Conservation (phyloP, 2,888 invertebrate species). For the Erynnis tages region DNA sequence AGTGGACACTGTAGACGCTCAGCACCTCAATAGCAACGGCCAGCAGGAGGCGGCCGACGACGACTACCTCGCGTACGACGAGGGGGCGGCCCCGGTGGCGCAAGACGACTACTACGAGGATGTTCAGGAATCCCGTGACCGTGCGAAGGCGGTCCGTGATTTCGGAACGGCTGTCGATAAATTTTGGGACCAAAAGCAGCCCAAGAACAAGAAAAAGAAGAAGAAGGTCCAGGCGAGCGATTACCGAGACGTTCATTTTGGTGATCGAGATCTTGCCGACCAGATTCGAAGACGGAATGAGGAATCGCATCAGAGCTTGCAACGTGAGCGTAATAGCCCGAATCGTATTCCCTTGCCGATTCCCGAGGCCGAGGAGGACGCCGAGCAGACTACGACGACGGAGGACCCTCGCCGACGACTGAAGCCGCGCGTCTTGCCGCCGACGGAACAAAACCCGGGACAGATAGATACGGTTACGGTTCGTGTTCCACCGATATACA, state of each 20-base stretch:
- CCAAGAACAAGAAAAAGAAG: conserved; percentile 37
- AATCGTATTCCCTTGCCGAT: conserved; percentile 47
- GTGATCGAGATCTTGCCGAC: conserved; percentile 57
- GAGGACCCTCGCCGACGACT: conserved; percentile 65
- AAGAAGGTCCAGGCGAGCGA: conserved; percentile 47
- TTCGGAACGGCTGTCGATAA: conserved; percentile 65
- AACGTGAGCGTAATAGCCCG: conserved; percentile 45
- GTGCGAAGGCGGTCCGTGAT: conserved; percentile 56
- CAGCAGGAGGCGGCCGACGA: conserved; percentile 48
- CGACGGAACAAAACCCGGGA: conserved; percentile 73
- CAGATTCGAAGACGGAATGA: conserved; percentile 42
- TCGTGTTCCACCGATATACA: conserved; percentile 74
- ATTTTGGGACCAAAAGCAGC: conserved; percentile 66
- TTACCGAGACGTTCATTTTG: conserved; percentile 70
- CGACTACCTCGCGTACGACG: conserved; percentile 58
- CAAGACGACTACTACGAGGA: conserved; percentile 23
- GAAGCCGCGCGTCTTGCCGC: conserved; percentile 69
- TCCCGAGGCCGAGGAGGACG: conserved; percentile 47
- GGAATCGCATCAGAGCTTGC: conserved; percentile 50
- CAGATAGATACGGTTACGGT: conserved; percentile 77
- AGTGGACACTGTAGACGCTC: conserved; percentile 64
- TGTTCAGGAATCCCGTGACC: conserved; percentile 60
- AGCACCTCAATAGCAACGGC: conserved; percentile 37
- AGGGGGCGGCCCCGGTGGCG: conserved; percentile 26
- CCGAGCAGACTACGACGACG: conserved; percentile 68